Evolutionary conservation across 2,888 invertebrate genomes (phyloP), one percentile per base, ranked within the genome.

Genomic region (Tromatobia lineatoria): DNA sequence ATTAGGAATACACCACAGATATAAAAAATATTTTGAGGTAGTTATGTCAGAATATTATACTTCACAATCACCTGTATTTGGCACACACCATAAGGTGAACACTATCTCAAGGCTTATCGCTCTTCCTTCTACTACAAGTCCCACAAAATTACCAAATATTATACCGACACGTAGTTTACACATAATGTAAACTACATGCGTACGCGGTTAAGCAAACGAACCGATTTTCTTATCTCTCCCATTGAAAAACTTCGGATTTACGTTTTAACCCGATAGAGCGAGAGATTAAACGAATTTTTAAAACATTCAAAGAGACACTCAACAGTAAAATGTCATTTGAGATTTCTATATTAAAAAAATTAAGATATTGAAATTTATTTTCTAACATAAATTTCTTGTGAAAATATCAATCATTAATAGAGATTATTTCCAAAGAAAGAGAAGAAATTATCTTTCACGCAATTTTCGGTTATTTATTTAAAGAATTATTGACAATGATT

Each of bases 71-170:
- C 71, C 23, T 38, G 18, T 23, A 25, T 59, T 25, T 10, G 23
- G 13, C 29, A 45, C 45, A n/a, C 23, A 25, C 25, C 23, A 23
- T 25, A 23, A 25, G 38, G 13, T 52, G 38, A 11, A 23, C 20
- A n/a, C 34, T 42, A n/a, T 74, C 34, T 73, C 73, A 57, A 47
- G 45, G 4, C 59, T 61, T 74, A 74, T 50, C 61, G 34, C 18
- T n/a, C 25, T 59, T 42, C 42, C 11, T 73, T 25, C 45, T 25
- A 59, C 25, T 59, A 20, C 6, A 7, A 29, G 42, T 23, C 23
- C 11, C 23, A 25, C 52, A 18, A 13, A 29, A 23, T 67, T 67
- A 34, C 34, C 34, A 47, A 69, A 54, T 54, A 54, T 23, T 23
- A 54, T 23, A 69, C 25, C 20, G 29, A 29, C 23, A 11, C 13